A percentile compares a stretch with the other conserved stretches of the same genome.
Conservation (phyloP, 1,140 invertebrate genomes). For the Drosophila saltans region DNA sequence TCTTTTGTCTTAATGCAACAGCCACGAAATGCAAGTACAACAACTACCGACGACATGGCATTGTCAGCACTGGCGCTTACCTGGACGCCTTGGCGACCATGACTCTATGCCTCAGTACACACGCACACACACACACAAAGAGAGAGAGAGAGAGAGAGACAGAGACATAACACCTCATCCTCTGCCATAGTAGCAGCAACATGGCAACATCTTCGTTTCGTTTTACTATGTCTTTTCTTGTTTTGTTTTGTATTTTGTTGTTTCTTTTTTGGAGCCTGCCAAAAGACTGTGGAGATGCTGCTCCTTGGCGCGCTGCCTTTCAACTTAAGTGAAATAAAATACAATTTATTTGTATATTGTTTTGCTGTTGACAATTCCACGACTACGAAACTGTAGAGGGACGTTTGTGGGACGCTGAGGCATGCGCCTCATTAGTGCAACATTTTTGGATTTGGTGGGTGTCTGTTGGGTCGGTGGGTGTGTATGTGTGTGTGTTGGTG, state of each 20-base stretch:
- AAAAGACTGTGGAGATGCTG: slow-evolving; percentile 38
- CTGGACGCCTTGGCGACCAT: slow-evolving; percentile 42
- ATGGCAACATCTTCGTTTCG: slow-evolving; percentile 30
- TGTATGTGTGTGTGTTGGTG: too few species aligned
- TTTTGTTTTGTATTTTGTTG: not conserved
- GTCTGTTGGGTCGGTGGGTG: too few species aligned
- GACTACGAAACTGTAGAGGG: slow-evolving; percentile 14
- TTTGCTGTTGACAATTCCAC: slow-evolving; percentile 66
- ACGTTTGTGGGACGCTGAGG: not conserved
- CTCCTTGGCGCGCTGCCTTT: slow-evolving; percentile 42
- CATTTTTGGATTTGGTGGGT: slow-evolving; percentile 38
- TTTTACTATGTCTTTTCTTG: slow-evolving; percentile 12
- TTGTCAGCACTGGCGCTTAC: slow-evolving; percentile 52
- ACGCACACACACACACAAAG: not conserved
- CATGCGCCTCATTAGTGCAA: slow-evolving; percentile 62
- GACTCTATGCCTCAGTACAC: not conserved
- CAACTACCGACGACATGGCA: slow-evolving; percentile 32
- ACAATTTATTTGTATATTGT: slow-evolving; percentile 73
- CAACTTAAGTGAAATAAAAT: slow-evolving; percentile 72
- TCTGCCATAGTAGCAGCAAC: too few species aligned
- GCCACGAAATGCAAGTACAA: slow-evolving; percentile 59
- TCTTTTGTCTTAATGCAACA: slow-evolving; percentile 57
- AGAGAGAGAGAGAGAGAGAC: too few species aligned
- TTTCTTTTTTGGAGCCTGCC: slow-evolving; percentile 27
- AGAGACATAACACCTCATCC: not conserved